Percentiles rank a stretch among this genome's conserved stretches.
Conservation (phyloP, 2,888 invertebrate genomes). For the Ichneumoninae sp. region DNA sequence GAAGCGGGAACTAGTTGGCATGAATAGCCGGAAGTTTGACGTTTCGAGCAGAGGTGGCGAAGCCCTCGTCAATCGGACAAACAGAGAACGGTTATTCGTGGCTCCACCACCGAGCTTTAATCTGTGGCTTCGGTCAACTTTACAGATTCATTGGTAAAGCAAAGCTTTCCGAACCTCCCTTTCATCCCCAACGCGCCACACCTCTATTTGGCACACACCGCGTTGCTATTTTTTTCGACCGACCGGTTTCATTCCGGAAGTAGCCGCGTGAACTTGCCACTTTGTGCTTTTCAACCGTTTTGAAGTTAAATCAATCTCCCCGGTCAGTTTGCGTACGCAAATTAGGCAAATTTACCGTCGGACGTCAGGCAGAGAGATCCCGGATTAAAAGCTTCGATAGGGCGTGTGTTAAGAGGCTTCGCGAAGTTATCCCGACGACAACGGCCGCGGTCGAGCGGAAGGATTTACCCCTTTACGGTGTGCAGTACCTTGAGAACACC, state of each 20-base stretch:
- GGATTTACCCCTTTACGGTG: no score
- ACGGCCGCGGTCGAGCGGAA: no score
- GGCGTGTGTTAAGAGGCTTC: slow-evolving; percentile 39
- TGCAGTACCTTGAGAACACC: no score
- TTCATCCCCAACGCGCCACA: neutral
- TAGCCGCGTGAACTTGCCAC: slow-evolving; percentile 2
- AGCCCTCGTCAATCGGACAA: slow-evolving; percentile 46
- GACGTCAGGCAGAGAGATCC: slow-evolving; percentile 44
- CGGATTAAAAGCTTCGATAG: slow-evolving; percentile 62
- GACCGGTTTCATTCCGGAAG: slow-evolving; percentile 17
- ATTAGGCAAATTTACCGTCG: slow-evolving; percentile 66
- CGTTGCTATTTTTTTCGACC: slow-evolving; percentile 35
- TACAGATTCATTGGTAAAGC: slow-evolving; percentile 21
- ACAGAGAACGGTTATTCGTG: slow-evolving; percentile 46
- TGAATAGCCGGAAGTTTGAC: slow-evolving; percentile 43
- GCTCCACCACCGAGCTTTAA: slow-evolving; percentile 47
- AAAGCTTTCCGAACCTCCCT: slow-evolving; percentile 37
- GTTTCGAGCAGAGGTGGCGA: neutral
- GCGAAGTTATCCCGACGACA: neutral
- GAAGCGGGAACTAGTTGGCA: slow-evolving; percentile 1
- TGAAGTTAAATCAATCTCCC: slow-evolving; percentile 65
- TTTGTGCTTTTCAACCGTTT: slow-evolving; percentile 5
- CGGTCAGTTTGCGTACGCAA: slow-evolving; percentile 63
- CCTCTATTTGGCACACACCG: neutral
- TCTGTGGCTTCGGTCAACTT: slow-evolving; percentile 51